phyloP scores from a whole-genome alignment of 2,797 vertebrate genomes.

The Poliocrania exsul region DNA sequence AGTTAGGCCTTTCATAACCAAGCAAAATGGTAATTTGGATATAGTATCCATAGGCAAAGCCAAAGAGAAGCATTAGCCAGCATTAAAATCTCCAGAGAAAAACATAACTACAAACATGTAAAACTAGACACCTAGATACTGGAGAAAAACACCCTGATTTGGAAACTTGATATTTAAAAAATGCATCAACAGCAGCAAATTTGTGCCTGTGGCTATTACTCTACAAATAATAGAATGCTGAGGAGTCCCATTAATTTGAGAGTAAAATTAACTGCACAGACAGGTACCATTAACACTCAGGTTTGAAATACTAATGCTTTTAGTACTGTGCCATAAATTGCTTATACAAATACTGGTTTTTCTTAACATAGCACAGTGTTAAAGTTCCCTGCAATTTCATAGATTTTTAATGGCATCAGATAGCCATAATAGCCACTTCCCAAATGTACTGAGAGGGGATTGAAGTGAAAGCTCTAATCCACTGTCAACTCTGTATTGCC shows the following conservation, averaged over 20 bases:
- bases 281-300: background rate
- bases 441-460: background rate
- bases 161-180: background rate
- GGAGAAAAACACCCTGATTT: background rate
- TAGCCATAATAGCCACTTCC: background rate
- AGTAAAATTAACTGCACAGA: background rate
- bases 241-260: background rate
- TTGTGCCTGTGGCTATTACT: background rate
- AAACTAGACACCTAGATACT: background rate
- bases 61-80: background rate
- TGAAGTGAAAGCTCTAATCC: background rate
- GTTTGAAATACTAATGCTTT: background rate
- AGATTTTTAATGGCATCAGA: background rate
- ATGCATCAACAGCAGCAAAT: background rate
- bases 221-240: background rate
- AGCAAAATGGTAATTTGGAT: background rate
- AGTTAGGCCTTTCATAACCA: background rate
- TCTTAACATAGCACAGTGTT: background rate
- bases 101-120: background rate
- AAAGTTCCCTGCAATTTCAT: background rate
- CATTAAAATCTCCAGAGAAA: background rate
- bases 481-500: background rate
- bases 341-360: background rate
- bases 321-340: background rate
- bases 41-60: background rate